Conservation (phyloP, 2,888 invertebrate genomes). For the Lepidochrysops patricia region DNA sequence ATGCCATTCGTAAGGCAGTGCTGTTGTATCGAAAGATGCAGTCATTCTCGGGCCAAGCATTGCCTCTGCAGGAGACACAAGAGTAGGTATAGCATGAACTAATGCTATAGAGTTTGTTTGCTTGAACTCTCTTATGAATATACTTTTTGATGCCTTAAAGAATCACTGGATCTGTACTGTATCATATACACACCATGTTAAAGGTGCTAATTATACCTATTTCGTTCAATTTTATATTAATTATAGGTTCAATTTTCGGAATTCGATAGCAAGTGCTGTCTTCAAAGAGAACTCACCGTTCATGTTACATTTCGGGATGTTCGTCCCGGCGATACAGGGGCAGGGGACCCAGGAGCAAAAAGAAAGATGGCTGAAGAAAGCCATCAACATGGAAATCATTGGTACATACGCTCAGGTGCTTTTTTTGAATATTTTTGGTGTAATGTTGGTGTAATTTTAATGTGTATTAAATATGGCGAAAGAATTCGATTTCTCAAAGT, state of each 20-base stretch:
- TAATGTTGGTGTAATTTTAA: no score
- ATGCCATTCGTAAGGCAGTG: slow-evolving; percentile 79
- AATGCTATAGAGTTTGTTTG: not conserved
- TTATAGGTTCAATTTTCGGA: slow-evolving; percentile 20
- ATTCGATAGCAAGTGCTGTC: slow-evolving; percentile 74
- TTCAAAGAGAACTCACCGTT: slow-evolving; percentile 80
- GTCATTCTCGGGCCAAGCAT: slow-evolving; percentile 67
- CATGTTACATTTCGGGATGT: slow-evolving; percentile 90
- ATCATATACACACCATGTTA: no score
- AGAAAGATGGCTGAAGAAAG: slow-evolving; percentile 86
- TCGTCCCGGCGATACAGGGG: slow-evolving; percentile 88
- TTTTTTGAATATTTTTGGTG: not conserved
- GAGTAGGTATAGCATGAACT: slow-evolving; percentile 74
- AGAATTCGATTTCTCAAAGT: no score
- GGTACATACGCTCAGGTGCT: slow-evolving; percentile 92
- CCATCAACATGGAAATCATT: slow-evolving; percentile 85
- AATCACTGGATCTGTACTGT: no score
- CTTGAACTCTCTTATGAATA: no score
- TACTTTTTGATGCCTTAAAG: no score
- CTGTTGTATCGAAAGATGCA: slow-evolving; percentile 77
- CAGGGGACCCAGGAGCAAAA: slow-evolving; percentile 91
- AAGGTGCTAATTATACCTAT: no score
- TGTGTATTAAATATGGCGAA: no score
- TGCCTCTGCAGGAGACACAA: slow-evolving; percentile 64
- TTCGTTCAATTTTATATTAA: not conserved